These are phyloP conservation scores for Saxicola maurus DNA, from an alignment of 2,797 vertebrate species.

Conservation along the genomic window DNA sequence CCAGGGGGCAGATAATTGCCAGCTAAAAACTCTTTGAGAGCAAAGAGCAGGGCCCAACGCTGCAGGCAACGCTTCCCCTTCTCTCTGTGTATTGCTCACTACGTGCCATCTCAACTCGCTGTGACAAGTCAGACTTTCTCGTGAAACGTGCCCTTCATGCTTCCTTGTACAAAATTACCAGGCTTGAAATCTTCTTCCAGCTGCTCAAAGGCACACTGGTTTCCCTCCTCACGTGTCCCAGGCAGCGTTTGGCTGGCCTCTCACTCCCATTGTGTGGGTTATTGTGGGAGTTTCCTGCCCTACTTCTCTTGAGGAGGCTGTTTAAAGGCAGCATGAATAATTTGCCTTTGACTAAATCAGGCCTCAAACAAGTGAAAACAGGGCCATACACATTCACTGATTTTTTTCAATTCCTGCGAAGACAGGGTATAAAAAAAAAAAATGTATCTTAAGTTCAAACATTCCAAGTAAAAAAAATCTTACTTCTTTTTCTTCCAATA, in stretches of 20 bases:
- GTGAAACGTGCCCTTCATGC: conserved; percentile 30
- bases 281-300: conserved; percentile 64
- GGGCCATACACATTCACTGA: neutral
- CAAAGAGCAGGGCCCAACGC: neutral
- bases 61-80: neutral
- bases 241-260: conserved; percentile 12
- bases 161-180: neutral
- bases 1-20: neutral
- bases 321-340: conserved; percentile 47
- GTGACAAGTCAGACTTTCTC: neutral
- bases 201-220: conserved; percentile 40
- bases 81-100: neutral
- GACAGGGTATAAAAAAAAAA: neutral
- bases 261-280: conserved; percentile 7
- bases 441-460: neutral
- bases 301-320: conserved; percentile 59
- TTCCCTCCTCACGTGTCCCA: conserved; percentile 14
- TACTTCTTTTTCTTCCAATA: neutral
- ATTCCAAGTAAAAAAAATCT: neutral
- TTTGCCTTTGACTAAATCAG: conserved; percentile 38
- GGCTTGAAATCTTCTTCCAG: conserved; percentile 44
- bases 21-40: neutral
- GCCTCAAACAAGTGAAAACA: conserved; percentile 16
- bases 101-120: neutral
- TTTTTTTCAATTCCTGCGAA: neutral